Evolutionary conservation across 2,888 invertebrate species (phyloP).

Genomic region (Cabera pusaria): DNA sequence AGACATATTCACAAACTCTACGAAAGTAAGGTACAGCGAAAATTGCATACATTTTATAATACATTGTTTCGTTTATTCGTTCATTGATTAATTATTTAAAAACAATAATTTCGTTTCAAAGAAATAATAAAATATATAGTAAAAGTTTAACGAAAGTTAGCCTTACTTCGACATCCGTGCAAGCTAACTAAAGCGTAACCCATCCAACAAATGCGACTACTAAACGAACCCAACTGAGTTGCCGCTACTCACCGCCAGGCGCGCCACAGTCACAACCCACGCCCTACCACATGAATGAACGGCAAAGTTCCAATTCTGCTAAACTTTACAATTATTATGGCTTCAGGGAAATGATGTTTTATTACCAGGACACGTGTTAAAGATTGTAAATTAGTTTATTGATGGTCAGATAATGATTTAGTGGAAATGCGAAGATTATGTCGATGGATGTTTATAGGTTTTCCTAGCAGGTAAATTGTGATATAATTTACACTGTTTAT

Average conservation of each 20-base stretch:
- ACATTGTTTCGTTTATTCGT: too few species aligned
- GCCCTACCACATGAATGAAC: conserved; percentile 48
- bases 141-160: too few species aligned
- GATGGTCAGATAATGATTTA: conserved; percentile 15
- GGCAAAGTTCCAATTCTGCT: conserved; percentile 13
- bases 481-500: too few species aligned
- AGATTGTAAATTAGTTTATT: conserved; percentile 24
- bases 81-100: too few species aligned
- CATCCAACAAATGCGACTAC: conserved; percentile 1
- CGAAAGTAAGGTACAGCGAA: too few species aligned
- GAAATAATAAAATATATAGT: too few species aligned
- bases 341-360: conserved; percentile 19
- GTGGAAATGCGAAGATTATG: conserved; percentile 5
- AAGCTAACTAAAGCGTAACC: too few species aligned
- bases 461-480: neutral
- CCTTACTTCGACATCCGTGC: too few species aligned
- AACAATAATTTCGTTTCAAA: too few species aligned
- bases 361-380: conserved; percentile 14
- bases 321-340: conserved; percentile 15
- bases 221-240: conserved; percentile 39
- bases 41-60: too few species aligned
- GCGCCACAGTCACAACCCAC: conserved; percentile 45
- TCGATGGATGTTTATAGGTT: too few species aligned
- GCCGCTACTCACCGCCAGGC: conserved; percentile 69
- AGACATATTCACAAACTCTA: too few species aligned